These are phyloP conservation scores for Cephus pygmeus DNA, from an alignment of 2,888 invertebrate genomes.

Conservation along the genomic window DNA sequence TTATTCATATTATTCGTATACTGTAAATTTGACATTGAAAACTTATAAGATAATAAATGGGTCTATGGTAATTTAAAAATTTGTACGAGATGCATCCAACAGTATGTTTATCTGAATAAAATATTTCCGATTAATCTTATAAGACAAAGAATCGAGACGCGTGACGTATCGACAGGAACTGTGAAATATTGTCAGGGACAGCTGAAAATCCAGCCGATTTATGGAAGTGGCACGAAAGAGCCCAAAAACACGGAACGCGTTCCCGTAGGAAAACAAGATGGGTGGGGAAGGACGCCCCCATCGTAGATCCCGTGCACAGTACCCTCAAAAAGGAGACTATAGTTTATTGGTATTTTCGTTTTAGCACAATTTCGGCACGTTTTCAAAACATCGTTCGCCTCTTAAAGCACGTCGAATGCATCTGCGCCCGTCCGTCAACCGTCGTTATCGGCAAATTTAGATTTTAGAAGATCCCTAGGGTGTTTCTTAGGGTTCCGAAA, in stretches of 20 bases:
- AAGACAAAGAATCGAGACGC: background rate
- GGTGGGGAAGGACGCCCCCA: background rate
- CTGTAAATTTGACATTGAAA: background rate
- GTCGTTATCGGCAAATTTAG: conserved; percentile 44
- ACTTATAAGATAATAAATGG: background rate
- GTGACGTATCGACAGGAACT: conserved; percentile 7
- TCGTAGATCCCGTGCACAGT: background rate
- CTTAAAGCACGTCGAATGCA: conserved; percentile 41
- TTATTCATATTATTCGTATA: background rate
- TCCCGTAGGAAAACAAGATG: conserved; percentile 27
- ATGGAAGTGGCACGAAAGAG: conserved; percentile 14
- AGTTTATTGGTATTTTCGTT: conserved; percentile 28
- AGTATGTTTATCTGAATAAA: background rate
- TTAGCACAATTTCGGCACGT: conserved; percentile 54
- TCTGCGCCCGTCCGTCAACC: conserved; percentile 43
- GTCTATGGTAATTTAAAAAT: background rate
- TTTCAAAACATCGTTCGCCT: conserved; percentile 49
- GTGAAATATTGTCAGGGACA: conserved; percentile 13
- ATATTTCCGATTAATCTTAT: background rate
- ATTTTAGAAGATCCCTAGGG: conserved; percentile 23
- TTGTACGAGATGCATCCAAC: background rate
- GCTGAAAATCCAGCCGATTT: conserved; percentile 21
- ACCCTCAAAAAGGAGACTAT: conserved; percentile 1
- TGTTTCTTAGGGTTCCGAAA: background rate
- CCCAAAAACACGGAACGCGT: conserved; percentile 25